Evolutionary conservation across 2,113 vertebrate species (phyloP).

Genomic region (Myotis davidii): DNA sequence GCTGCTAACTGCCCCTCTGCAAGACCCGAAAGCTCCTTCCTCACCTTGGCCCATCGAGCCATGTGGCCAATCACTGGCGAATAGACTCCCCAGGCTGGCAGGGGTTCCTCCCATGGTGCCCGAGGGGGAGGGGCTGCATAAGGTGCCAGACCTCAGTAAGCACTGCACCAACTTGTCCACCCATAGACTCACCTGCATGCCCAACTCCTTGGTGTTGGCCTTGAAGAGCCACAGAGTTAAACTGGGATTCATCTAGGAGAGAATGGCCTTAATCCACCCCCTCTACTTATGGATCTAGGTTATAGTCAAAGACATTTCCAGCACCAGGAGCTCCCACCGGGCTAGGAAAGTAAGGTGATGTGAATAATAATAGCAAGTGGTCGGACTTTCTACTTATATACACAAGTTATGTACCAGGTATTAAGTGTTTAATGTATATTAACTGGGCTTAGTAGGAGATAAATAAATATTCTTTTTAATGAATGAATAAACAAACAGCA

Average conservation of each 20-base stretch:
- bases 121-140: slow-evolving; percentile 31
- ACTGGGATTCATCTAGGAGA: slow-evolving; percentile 86
- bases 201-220: slow-evolving; percentile 87
- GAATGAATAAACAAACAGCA: not conserved
- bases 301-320: slow-evolving; percentile 82
- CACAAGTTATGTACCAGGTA: not conserved
- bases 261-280: slow-evolving; percentile 85
- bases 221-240: slow-evolving; percentile 66
- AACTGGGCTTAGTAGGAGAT: not conserved
- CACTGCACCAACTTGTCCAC: slow-evolving; percentile 89
- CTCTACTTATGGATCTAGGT: slow-evolving; percentile 81
- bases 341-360: slow-evolving; percentile 48
- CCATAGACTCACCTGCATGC: slow-evolving; percentile 91
- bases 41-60: slow-evolving; percentile 55
- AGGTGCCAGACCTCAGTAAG: slow-evolving; percentile 89
- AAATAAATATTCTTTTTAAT: not conserved
- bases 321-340: slow-evolving; percentile 65
- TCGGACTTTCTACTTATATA: not conserved
- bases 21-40: accelerated
- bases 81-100: slow-evolving; percentile 82
- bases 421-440: not conserved
- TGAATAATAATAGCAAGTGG: not conserved
- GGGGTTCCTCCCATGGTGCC: not conserved
- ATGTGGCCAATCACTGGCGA: slow-evolving; percentile 80
- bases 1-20: not conserved